A percentile compares a stretch with the other conserved stretches of the same genome.
phyloP scores from a whole-genome alignment of 2,888 invertebrate species.

The Microplitis manilae region DNA sequence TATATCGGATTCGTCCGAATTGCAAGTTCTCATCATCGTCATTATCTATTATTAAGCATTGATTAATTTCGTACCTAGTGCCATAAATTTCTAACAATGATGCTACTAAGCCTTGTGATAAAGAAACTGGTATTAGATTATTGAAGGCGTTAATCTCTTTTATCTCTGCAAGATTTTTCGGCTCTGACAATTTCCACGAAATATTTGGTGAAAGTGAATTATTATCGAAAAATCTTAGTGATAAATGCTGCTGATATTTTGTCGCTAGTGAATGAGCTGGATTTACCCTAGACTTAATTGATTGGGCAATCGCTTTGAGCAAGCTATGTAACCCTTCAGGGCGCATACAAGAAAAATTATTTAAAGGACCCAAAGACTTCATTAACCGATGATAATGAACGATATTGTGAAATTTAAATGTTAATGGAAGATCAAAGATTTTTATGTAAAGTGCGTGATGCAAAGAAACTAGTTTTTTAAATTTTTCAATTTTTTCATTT shows the following conservation, averaged over 20 bases:
- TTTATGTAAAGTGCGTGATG: background rate
- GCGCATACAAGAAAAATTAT: background rate
- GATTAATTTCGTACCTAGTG: no score
- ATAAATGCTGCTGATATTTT: background rate
- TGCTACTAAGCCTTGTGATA: no score
- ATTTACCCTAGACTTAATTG: background rate
- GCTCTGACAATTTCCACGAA: no score
- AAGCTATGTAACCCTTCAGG: background rate
- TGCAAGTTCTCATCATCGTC: no score
- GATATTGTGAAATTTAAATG: background rate
- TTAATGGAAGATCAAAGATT: background rate
- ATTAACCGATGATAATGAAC: background rate
- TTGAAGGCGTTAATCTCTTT: no score
- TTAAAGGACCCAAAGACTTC: background rate
- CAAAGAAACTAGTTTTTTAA: background rate
- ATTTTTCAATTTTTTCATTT: background rate
- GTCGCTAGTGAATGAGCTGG: background rate
- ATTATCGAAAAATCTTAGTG: background rate
- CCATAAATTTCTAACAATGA: no score
- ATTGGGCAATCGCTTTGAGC: background rate
- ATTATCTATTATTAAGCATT: no score
- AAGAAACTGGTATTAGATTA: no score
- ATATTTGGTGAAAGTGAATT: no score
- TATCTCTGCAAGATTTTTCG: no score
- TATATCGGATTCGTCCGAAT: no score